Base-by-base conservation (phyloP, 2,888 invertebrate species). In the Cerceris rybyensis region DNA sequence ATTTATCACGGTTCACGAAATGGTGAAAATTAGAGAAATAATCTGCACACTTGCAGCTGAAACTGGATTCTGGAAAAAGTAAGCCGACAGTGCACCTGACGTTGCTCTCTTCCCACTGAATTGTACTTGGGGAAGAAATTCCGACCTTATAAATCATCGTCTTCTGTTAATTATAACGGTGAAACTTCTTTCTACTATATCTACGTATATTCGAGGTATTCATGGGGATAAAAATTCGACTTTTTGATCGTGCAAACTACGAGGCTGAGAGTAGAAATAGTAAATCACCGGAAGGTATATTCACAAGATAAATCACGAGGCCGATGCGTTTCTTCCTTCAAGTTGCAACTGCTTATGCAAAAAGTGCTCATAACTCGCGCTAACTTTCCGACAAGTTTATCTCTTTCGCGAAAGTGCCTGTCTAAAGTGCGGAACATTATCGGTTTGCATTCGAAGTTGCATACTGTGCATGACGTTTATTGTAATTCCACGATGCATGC, bases 321-420 rank as follows among this genome's bases (percentile, higher is more conserved):
- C 2, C 42, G 16, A 16, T 54, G 39, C 28, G 55, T 55, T 67
- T 64, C 57, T 54, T 28, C 28, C 49, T 7, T n/a, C n/a, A 68
- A 68, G 60, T 65, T 77, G 43, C 65, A 14, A 17, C 39, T 50
- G 71, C 66, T 77, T 76, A 72, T 77, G 78, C 65, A 78, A 78
- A 78, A 78, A 69, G 65, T 8, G 52, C 16, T 52, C 7, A 68
- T 65, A 78, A 78, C 71, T 77, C 39, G 41, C 64, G 54, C 71
- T 41, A 72, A 71, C 71, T 78, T 76, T 52, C 50, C 50, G 55
- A 57, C 60, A 70, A 63, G 71, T 76, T 78, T 77, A 66, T 67
- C 76, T 60, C 70, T 63, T 60, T 54, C 42, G 39, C 49, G 61
- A 54, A 54, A 76, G 65, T 68, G 28, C 16, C 54, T 72, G 78